phyloP scores from a whole-genome alignment of 2,113 vertebrate genomes.

The Papio anubis region DNA sequence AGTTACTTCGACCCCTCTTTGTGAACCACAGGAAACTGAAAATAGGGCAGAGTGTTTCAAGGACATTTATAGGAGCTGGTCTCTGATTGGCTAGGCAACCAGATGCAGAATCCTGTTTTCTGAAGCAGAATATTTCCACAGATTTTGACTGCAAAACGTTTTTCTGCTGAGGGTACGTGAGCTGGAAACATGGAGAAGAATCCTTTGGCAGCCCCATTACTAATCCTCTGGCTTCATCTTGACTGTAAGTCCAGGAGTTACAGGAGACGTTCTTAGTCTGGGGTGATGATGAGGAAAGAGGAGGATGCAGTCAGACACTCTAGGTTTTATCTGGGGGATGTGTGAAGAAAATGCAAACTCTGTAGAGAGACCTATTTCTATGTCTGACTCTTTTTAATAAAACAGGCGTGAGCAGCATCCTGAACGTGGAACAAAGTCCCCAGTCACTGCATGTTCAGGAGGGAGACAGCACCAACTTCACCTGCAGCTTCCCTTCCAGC shows the following conservation, averaged over 20 bases:
- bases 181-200: neutral
- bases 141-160: neutral
- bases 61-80: neutral
- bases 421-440: neutral
- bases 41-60: neutral
- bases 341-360: neutral
- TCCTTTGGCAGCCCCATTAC: neutral
- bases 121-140: neutral
- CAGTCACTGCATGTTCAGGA: neutral
- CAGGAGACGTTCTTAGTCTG: neutral
- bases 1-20: neutral
- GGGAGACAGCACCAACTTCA: conserved; percentile 13
- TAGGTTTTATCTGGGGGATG: neutral
- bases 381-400: neutral
- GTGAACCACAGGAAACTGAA: neutral
- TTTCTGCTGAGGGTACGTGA: neutral
- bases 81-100: neutral
- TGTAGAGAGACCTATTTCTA: neutral
- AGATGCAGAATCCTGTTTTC: neutral
- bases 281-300: neutral
- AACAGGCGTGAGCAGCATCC: neutral
- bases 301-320: no score
- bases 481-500: neutral
- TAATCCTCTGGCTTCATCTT: neutral
- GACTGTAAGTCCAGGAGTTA: neutral